Percentiles rank a stretch among this genome's conserved stretches.
Evolutionary conservation across 2,113 vertebrate genomes (phyloP).

Genomic region (Fulica atra): DNA sequence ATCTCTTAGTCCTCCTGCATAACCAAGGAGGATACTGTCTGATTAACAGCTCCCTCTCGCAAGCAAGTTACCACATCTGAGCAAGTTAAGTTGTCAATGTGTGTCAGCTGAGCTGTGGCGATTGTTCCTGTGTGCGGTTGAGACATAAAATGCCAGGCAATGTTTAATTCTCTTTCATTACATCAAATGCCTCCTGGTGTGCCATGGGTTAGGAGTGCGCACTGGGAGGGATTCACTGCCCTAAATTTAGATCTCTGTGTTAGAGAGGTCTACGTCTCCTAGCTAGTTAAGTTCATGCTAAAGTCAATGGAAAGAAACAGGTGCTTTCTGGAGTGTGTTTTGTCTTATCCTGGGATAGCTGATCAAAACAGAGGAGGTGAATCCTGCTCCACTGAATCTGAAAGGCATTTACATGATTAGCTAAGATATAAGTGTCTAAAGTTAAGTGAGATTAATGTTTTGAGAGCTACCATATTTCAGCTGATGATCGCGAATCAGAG

Average conservation of each 20-base stretch:
- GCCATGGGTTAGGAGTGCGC: not conserved
- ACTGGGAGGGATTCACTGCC: not conserved
- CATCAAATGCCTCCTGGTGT: not conserved
- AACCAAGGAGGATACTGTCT: not conserved
- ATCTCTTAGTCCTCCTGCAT: not conserved
- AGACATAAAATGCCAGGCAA: not conserved
- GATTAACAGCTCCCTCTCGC: not conserved
- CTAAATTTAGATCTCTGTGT: not conserved
- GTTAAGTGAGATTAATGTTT: not conserved
- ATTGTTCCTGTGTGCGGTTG: not conserved
- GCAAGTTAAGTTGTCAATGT: not conserved
- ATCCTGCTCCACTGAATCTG: not conserved
- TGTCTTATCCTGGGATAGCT: not conserved
- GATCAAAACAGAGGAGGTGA: not conserved
- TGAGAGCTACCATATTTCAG: not conserved
- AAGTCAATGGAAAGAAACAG: constrained; percentile 29
- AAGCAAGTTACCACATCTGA: not conserved
- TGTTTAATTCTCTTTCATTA: not conserved
- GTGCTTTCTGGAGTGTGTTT: not conserved
- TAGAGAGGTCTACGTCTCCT: not conserved
- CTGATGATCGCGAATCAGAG: not conserved
- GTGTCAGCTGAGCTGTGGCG: not conserved
- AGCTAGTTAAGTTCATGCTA: not conserved
- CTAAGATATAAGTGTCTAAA: not conserved
- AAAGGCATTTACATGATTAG: not conserved